These are phyloP conservation scores for Phenganax marumi DNA, from an alignment of 92 coral and sea anemone genomes.

Conservation along the genomic window DNA sequence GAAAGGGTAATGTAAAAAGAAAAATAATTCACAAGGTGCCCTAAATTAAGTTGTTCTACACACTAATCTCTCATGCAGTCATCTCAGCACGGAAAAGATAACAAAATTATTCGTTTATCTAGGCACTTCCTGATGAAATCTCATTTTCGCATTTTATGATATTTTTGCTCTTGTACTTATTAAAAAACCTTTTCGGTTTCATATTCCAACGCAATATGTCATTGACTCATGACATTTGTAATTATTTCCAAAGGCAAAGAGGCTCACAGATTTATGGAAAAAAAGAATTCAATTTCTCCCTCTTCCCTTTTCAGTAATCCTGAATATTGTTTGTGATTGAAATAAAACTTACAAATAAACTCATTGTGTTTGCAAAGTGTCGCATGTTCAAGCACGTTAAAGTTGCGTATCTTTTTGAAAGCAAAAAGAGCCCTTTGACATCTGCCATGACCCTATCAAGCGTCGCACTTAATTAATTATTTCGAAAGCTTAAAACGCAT, in stretches of 20 bases:
- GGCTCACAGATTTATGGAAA: neutral
- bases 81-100: neutral
- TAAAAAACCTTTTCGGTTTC: neutral
- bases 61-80: neutral
- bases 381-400: conserved; percentile 12
- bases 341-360: conserved; percentile 6
- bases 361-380: conserved; percentile 1
- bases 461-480: conserved; percentile 47
- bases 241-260: conserved; percentile 5
- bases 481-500: conserved; percentile 44
- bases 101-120: conserved; percentile 12
- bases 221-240: conserved; percentile 23
- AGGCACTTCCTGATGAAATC: neutral
- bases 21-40: conserved; percentile 7
- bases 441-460: conserved; percentile 36
- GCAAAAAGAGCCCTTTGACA: conserved; percentile 5
- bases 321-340: conserved; percentile 1
- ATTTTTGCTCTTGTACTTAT: neutral
- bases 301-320: conserved; percentile 4
- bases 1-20: neutral
- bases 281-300: neutral
- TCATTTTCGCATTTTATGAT: neutral
- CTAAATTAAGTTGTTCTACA: neutral
- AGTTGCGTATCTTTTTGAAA: conserved; percentile 30
- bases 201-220: neutral